phyloP scores from a whole-genome alignment of 2,888 invertebrate genomes.

The Gymnocheta viridis region DNA sequence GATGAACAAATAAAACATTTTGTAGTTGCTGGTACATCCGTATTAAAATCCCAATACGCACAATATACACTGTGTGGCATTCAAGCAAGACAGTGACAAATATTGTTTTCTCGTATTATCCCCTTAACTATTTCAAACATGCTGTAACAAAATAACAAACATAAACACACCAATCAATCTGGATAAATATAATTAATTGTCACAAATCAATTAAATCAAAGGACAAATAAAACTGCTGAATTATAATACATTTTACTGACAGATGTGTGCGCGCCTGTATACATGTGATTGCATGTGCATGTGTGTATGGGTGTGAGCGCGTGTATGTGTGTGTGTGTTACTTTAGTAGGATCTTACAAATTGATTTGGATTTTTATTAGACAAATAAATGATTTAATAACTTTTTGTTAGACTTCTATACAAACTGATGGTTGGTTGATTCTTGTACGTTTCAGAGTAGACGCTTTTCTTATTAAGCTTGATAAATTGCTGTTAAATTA shows the following conservation, averaged over 20 bases:
- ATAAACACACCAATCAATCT: conserved; percentile 55
- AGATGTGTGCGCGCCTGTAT: not conserved
- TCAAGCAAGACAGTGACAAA: not conserved
- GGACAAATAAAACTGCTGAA: conserved; percentile 50
- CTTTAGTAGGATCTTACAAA: not conserved
- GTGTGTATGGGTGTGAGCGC: not conserved
- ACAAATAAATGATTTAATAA: conserved; percentile 22
- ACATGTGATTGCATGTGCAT: not conserved
- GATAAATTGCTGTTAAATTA: conserved; percentile 2
- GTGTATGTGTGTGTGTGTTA: not conserved
- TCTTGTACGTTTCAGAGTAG: not conserved
- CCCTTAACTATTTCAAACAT: not conserved
- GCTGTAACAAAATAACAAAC: not conserved
- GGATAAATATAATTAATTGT: conserved; percentile 65
- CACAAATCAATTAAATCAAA: conserved; percentile 57
- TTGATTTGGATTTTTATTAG: conserved; percentile 45
- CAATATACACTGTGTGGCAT: not conserved
- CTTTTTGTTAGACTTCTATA: not conserved
- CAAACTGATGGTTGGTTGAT: not conserved
- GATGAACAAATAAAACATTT: conserved; percentile 16
- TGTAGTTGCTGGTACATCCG: not conserved
- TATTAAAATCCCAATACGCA: not conserved
- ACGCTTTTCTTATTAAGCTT: not conserved
- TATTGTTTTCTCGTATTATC: conserved; percentile 23
- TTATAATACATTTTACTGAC: conserved; percentile 12